Conservation (phyloP, 2,888 invertebrate species). For the Bombylius discolor region DNA sequence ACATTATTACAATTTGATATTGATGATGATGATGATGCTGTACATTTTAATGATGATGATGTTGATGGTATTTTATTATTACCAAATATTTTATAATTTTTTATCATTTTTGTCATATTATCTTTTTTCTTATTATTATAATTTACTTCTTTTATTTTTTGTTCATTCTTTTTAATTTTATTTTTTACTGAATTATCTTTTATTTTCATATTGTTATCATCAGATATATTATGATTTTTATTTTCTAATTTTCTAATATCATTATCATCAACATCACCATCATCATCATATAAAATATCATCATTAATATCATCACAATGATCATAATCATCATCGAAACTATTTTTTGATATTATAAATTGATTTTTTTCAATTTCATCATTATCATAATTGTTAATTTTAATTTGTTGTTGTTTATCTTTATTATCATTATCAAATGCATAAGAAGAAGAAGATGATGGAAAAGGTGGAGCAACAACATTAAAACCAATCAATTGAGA, state of each 20-base stretch:
- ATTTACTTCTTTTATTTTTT: background rate
- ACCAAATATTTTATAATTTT: background rate
- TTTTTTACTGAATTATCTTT: background rate
- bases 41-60: too few species aligned
- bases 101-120: background rate
- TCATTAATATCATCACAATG: background rate
- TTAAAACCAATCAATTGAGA: conserved; percentile 26
- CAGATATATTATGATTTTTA: background rate
- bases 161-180: background rate
- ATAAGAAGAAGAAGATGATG: too few species aligned
- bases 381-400: conserved; percentile 14
- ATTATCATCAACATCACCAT: conserved; percentile 20
- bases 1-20: background rate
- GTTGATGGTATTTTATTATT: background rate
- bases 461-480: conserved; percentile 6
- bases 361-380: background rate
- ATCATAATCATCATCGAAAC: too few species aligned
- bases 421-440: conserved; percentile 16
- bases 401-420: conserved; percentile 20
- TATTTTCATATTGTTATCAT: background rate
- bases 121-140: background rate
- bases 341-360: too few species aligned
- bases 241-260: background rate
- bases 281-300: background rate
- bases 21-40: background rate